Base-by-base conservation (phyloP, 2,113 vertebrate genomes). In the Crotophaga sulcirostris region DNA sequence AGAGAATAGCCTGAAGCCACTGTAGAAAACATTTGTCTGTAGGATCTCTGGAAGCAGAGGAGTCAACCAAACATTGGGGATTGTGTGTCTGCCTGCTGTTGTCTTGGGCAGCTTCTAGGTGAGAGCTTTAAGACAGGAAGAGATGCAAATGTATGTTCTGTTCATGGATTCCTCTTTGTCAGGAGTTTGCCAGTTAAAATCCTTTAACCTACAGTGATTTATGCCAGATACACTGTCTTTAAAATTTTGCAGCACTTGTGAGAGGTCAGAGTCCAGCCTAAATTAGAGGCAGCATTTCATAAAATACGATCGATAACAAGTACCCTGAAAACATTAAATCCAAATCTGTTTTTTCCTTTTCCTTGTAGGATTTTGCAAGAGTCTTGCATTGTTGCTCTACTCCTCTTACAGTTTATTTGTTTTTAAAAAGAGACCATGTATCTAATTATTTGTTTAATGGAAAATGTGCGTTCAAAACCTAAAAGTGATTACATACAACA, bases 31-130 rank as follows among this genome's bases (percentile, higher is more conserved):
- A 44, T 45, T 79, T 62, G 16, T 26, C 26, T 55, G 45, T 44
- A 60, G 20, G 56, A 72, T 13, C 19, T 19, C 51, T 72, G 52
- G 18, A 67, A 87, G 34, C 16, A 42, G 34, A 19, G 14, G 33
- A 4, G 31, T 79, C 60, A 78, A 25, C 21, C 28, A 60, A 31
- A 33, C 12, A 16, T 4, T 11, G 34, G 33, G 34, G 24, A 24
- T 29, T 54, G 16, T 36, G 49, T 0, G 0, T 54, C n/a, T 58
- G 29, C 55, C 42, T 82, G 13, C 67, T 7, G 2, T n/a, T 69
- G 11, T 45, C 55, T 85, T 44, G 47, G 21, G 36, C 52, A 70
- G 19, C 36, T 55, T 58, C 51, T 77, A 19, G 36, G 16, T 45
- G 58, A n/a, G 49, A 60, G n/a, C 3, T 49, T 63, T 33, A 33